Base-by-base conservation (phyloP, 1,140 invertebrate species). In the Psilanteris sp. region DNA sequence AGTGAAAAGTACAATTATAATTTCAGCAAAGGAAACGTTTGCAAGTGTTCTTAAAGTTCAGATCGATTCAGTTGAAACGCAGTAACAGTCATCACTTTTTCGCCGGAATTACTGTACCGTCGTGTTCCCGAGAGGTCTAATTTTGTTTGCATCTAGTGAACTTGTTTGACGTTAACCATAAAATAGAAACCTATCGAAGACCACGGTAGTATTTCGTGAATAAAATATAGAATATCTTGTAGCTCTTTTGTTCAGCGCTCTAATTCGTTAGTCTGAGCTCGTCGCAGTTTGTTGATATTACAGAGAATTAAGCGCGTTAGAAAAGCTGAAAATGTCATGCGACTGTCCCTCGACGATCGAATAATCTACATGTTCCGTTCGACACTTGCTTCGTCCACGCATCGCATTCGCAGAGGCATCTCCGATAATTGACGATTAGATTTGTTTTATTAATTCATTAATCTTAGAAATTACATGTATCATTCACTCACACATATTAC, bases 381-480 rank as follows among this genome's bases (percentile, higher is more conserved):
- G 61, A 67, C 57, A 57, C 68, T 36, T 27, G 22, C 31, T 76
- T 75, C 54, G 57, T 68, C 41, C 54, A 59, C 67, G 75, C 81
- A 71, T 83, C 77, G 72, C 66, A 85, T 80, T 84, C 80, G 80
- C 79, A 83, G 82, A 85, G 81, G 77, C 84, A 87, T 86, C 80
- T 87, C 79, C 79, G 61, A 83, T 85, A 83, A 85, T 87, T 85
- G 81, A 85, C 84, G 80, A 81, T 74, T 74, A 70, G 76, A 76
- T 73, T 77, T 74, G 32, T 75, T 70, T 64, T 78, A 46, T 62
- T 75, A 52, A 66, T 67, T 67, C 29, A 46, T 66, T 75, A 37
- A 67, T 43, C 61, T 48, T 59, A 70, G n/a, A 61, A 61, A 59
- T 64, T 55, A 37, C 10, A 39, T 48, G 37, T 64, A 61, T 16